Percentiles rank a stretch among this genome's conserved stretches.
phyloP scores from a whole-genome alignment of 2,888 invertebrate species.

The Hedychridium roseum region DNA sequence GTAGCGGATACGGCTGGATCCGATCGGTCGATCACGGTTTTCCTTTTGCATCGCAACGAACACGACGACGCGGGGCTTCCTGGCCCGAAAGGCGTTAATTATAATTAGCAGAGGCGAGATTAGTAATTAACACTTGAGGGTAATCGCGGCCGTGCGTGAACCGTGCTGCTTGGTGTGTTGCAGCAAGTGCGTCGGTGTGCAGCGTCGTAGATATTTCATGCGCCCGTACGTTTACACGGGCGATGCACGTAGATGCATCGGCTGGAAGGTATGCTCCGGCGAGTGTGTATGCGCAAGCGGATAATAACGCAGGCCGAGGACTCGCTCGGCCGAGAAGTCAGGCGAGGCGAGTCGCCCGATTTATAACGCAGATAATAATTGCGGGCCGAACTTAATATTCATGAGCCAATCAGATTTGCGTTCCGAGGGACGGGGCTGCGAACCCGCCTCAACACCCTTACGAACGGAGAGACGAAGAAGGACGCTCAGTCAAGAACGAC shows the following conservation, averaged over 20 bases:
- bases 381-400: slow-evolving; percentile 64
- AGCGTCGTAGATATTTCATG: too few relatives aligned
- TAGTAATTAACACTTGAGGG: slow-evolving; percentile 62
- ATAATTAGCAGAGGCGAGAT: slow-evolving; percentile 62
- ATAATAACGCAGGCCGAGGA: slow-evolving; percentile 43
- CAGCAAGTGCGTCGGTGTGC: too few relatives aligned
- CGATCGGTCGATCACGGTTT: slow-evolving; percentile 33
- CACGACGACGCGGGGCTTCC: slow-evolving; percentile 24
- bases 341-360: slow-evolving; percentile 54
- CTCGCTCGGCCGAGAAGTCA: slow-evolving; percentile 29
- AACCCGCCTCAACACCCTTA: too few relatives aligned
- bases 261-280: slow-evolving; percentile 1
- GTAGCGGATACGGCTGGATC: not conserved
- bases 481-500: not conserved
- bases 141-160: slow-evolving; percentile 48
- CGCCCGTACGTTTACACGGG: too few relatives aligned
- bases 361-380: slow-evolving; percentile 65
- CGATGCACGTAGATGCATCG: too few relatives aligned
- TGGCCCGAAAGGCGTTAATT: slow-evolving; percentile 58
- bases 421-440: slow-evolving; percentile 53
- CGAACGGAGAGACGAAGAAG: not conserved
- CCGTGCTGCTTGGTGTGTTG: too few relatives aligned
- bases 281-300: slow-evolving; percentile 31
- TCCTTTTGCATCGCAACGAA: slow-evolving; percentile 34
- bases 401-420: slow-evolving; percentile 64